These are phyloP conservation scores for Drosophila leonis DNA, from an alignment of 2,888 invertebrate species.

Conservation along the genomic window DNA sequence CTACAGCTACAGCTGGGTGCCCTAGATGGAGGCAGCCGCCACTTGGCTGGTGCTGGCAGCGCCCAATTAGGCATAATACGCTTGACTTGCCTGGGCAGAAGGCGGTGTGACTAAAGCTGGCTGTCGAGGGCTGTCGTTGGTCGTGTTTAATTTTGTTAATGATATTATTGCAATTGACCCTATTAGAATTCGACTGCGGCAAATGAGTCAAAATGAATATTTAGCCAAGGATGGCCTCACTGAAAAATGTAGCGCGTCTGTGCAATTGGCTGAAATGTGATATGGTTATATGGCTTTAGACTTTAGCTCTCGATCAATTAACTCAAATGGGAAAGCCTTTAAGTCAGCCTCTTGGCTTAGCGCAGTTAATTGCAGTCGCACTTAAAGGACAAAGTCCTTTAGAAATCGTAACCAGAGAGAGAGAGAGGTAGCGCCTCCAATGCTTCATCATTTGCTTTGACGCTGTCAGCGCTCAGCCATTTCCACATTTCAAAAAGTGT, in stretches of 20 bases:
- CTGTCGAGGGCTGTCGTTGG: conserved; percentile 41
- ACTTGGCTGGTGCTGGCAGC: conserved; percentile 58
- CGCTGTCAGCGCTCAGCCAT: conserved; percentile 52
- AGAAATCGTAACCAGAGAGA: conserved; percentile 23
- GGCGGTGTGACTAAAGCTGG: conserved; percentile 47
- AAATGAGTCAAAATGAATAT: conserved; percentile 81
- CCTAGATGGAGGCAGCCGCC: conserved; percentile 5
- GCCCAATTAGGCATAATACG: conserved; percentile 82
- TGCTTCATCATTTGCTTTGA: conserved; percentile 63
- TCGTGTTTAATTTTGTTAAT: conserved; percentile 81
- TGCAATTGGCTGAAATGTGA: conserved; percentile 73
- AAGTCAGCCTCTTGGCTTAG: conserved; percentile 46
- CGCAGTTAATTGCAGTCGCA: conserved; percentile 65
- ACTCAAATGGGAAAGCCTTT: conserved; percentile 60
- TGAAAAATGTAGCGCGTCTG: conserved; percentile 45
- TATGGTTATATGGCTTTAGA: conserved; percentile 53
- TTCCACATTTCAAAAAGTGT: conserved; percentile 67
- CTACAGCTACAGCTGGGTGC: conserved; percentile 41
- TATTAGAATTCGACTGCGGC: conserved; percentile 75
- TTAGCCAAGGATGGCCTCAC: conserved; percentile 46
- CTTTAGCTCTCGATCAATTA: conserved; percentile 64
- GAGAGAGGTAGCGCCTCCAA: neutral
- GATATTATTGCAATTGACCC: conserved; percentile 82
- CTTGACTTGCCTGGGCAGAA: conserved; percentile 67
- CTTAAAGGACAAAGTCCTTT: conserved; percentile 46